Conservation (phyloP, 1,140 invertebrate species). For the Periplaneta americana region DNA sequence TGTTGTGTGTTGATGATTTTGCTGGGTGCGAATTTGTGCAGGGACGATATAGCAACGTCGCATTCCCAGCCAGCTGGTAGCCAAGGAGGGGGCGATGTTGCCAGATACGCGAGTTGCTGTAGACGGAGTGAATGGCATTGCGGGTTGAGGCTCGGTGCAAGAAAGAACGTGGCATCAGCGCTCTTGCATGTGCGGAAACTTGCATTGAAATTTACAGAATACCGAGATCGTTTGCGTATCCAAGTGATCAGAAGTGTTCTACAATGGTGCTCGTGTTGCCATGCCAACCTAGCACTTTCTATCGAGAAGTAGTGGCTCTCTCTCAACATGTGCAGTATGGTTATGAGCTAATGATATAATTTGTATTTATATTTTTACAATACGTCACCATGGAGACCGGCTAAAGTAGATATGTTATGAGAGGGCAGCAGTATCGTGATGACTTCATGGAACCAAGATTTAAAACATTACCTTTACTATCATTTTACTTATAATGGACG, state of each 20-base stretch:
- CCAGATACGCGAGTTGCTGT: background rate
- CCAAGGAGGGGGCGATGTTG: background rate
- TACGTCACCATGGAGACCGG: background rate
- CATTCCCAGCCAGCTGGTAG: background rate
- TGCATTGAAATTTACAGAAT: background rate
- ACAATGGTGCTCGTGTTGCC: background rate
- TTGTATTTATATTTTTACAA: background rate
- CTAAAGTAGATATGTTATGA: background rate
- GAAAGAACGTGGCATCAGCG: background rate
- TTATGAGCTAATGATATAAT: background rate
- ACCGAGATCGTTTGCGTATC: background rate
- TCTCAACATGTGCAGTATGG: background rate
- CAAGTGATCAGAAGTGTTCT: background rate
- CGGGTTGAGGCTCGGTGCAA: background rate
- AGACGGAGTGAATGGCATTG: background rate
- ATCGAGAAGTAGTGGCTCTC: background rate
- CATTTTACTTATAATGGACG: conserved; percentile 12
- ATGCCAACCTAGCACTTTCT: background rate
- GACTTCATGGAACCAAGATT: background rate
- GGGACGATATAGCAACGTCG: background rate
- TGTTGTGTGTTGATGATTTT: background rate
- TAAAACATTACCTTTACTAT: background rate
- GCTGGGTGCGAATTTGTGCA: background rate
- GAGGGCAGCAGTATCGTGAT: background rate
- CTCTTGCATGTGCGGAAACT: background rate